Evolutionary conservation across 2,113 vertebrate species (phyloP), one percentile per base, ranked within the genome.

Genomic region (Myrmecophaga tridactyla): DNA sequence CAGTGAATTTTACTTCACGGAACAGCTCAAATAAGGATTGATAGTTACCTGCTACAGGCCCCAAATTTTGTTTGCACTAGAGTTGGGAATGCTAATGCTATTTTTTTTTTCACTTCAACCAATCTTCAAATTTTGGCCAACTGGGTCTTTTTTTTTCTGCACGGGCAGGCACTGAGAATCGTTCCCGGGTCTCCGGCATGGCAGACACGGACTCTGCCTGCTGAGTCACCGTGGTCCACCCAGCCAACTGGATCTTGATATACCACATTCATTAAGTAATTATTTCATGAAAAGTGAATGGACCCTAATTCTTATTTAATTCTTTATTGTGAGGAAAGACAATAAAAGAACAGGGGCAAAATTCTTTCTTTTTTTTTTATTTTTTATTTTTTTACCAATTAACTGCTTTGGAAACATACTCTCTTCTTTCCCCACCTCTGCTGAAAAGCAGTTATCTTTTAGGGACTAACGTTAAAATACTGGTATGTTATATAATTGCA

Each of bases 271-370:
- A 80, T 14, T 65, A 82, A 48, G n/a, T 75, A 96, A 81, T 46
- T 36, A 43, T 36, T 7, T 81, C 81, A 51, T 12, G 10, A 51
- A 51, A 48, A 51, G 48, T 51, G 48, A 51, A 12, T 51, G 48
- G 48, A 13, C 76, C 60, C 92, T 60, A 91, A 82, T 95, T 76
- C 23, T 84, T 92, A 56, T n/a, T n/a, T n/a, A n/a, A n/a, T n/a
- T n/a, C n/a, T n/a, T n/a, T n/a, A n/a, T n/a, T 43, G 29, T 62
- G 34, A 78, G n/a, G 20, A 29, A 90, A 29, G 87, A 21, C 72
- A 14, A 72, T 75, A 80, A 78, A 82, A 86, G 46, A 76, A 10
- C 39, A 82, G 8, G 27, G 12, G 17, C 17, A 90, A 51, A n/a
- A n/a, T n/a, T n/a, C n/a, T n/a, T 51, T 48, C 46, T 48, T 48